phyloP scores from a whole-genome alignment of 1,140 invertebrate species.

The Drosophila arawakana region DNA sequence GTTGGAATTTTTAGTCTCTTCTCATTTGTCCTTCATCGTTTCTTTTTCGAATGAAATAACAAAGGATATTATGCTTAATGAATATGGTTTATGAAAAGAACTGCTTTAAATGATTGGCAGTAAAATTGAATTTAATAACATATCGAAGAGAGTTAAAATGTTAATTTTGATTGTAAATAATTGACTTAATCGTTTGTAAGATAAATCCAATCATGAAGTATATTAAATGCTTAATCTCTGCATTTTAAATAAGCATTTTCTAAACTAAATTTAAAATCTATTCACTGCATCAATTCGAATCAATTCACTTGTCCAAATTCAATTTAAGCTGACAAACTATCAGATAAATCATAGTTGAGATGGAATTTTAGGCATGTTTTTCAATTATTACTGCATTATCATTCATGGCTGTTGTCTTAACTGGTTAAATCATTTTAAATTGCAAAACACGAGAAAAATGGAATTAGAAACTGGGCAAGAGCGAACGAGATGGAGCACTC shows the following conservation, averaged over 20 bases:
- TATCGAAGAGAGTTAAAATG: neutral
- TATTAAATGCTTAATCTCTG: neutral
- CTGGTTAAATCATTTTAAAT: constrained; percentile 4
- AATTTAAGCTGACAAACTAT: constrained; percentile 1
- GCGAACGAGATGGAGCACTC: neutral
- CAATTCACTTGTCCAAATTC: constrained; percentile 6
- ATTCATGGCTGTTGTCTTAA: constrained; percentile 15
- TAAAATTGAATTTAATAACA: constrained; percentile 18
- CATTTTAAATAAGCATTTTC: neutral
- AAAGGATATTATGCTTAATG: constrained; percentile 37
- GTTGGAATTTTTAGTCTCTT: constrained; percentile 48
- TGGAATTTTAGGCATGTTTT: constrained; percentile 5
- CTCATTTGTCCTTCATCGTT: constrained; percentile 6
- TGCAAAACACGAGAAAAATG: neutral
- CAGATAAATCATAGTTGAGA: constrained; percentile 9
- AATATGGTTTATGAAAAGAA: constrained; percentile 5
- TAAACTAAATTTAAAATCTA: neutral
- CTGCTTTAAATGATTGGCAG: constrained; percentile 12
- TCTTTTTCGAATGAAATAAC: neutral
- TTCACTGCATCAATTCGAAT: neutral
- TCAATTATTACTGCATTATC: constrained; percentile 19
- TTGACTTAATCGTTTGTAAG: no score
- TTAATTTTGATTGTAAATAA: no score
- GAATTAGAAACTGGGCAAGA: neutral
- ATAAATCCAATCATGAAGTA: no score